These are phyloP conservation scores for Malurus cyaneus DNA, from an alignment of 2,113 vertebrate species.

Conservation along the genomic window DNA sequence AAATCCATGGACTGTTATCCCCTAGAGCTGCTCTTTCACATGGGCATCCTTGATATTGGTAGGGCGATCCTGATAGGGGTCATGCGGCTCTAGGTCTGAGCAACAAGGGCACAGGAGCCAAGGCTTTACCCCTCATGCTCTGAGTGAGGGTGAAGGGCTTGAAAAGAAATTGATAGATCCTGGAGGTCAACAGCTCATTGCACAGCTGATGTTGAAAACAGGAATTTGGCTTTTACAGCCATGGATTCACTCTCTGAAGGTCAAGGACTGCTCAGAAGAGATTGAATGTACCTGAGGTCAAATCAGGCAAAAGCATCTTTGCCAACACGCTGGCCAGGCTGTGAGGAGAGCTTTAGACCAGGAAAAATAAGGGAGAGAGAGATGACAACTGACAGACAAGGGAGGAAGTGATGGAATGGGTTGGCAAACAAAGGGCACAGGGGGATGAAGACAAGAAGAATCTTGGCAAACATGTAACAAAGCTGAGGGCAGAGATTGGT, in stretches of 20 bases:
- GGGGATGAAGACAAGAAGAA: neutral
- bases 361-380: neutral
- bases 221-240: neutral
- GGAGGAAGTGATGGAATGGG: neutral
- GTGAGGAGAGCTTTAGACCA: neutral
- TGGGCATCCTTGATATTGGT: neutral
- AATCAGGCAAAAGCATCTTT: neutral
- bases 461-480: neutral
- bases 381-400: neutral
- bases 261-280: neutral
- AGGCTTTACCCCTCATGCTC: neutral
- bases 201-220: neutral
- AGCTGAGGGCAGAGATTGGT: neutral
- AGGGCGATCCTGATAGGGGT: neutral
- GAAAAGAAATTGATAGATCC: neutral
- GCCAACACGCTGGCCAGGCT: neutral
- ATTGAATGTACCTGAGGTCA: neutral
- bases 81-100: neutral
- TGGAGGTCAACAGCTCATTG: neutral
- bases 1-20: neutral
- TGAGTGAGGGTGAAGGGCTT: neutral
- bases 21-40: rapidly evolving
- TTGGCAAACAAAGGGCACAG: neutral
- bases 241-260: neutral
- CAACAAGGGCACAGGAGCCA: neutral